Evolutionary conservation across 2,113 vertebrate species (phyloP), one percentile per base, ranked within the genome.

Genomic region (Petromus typicus): DNA sequence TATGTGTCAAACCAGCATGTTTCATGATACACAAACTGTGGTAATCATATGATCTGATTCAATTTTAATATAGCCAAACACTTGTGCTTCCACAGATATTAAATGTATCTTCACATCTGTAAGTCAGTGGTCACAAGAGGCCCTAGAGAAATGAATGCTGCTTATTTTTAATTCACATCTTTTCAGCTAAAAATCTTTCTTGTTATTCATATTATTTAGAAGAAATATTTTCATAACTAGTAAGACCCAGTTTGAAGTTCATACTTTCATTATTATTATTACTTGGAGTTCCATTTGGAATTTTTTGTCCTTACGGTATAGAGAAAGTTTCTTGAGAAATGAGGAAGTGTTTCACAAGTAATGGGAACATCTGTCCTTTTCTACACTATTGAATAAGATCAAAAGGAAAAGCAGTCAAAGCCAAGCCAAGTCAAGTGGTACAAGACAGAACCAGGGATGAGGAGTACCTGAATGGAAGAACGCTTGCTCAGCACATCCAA

Each of bases 101-200:
- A 80, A 67, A 30, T 76, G n/a, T n/a, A n/a, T 18, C 51, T 76
- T 85, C 10, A 43, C 23, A 22, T 10, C 83, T 4, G 14, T 93
- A 67, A 84, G 18, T 54, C 73, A 93, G 80, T n/a, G 7, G 9
- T 32, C 67, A 80, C 9, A 80, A 91, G 37, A 11, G 7, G 61
- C 22, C 69, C 16, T 69, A 51, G 22, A 7, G 2, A 82, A 27
- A 43, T 71, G 37, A 93, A 1, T 37, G 16, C n/a, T 81, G 3
- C 66, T 93, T 54, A 89, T 64, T 91, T n/a, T 82, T 3, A 91
- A 86, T 43, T 81, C 64, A 76, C 13, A 75, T 81, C 37, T 69
- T 85, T 14, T 30, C 27, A 89, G 10, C 5, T 81, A 40, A 34
- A 20, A 82, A 71, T 30, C 14, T 27, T 17, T 69, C 40, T 27